These are phyloP conservation scores for Ceratoteleas bidentatus DNA, from an alignment of 1,140 invertebrate genomes.

Conservation along the genomic window DNA sequence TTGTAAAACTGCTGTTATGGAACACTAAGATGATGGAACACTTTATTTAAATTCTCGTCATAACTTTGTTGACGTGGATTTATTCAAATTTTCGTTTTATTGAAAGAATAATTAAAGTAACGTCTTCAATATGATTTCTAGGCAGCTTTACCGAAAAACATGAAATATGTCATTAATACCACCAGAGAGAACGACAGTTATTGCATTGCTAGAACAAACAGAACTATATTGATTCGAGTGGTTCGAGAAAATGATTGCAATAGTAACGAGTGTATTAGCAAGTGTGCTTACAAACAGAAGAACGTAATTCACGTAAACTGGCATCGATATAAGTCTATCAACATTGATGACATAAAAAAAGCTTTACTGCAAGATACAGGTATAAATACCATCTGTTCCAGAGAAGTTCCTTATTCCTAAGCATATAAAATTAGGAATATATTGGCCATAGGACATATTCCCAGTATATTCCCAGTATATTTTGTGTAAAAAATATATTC, in stretches of 20 bases:
- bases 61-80: too few species aligned
- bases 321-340: conserved; percentile 10
- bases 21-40: too few species aligned
- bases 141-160: conserved; percentile 16
- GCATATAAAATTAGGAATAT: not conserved
- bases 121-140: not conserved
- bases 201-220: conserved; percentile 35
- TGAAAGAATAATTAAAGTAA: not conserved
- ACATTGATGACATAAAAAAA: conserved; percentile 14
- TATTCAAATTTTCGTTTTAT: not conserved
- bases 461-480: too few species aligned
- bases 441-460: too few species aligned
- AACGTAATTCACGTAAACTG: conserved; percentile 2
- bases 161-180: conserved; percentile 19
- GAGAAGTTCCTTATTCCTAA: not conserved
- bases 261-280: conserved; percentile 24
- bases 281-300: conserved; percentile 10
- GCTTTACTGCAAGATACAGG: conserved; percentile 10
- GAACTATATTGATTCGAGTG: conserved; percentile 31
- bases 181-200: conserved; percentile 36
- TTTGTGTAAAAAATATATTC: too few species aligned
- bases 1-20: too few species aligned
- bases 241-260: conserved; percentile 27
- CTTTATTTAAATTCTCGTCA: too few species aligned
- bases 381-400: not conserved